These are phyloP conservation scores for Cephus cinctus DNA, from an alignment of 1,140 invertebrate species.

Conservation along the genomic window DNA sequence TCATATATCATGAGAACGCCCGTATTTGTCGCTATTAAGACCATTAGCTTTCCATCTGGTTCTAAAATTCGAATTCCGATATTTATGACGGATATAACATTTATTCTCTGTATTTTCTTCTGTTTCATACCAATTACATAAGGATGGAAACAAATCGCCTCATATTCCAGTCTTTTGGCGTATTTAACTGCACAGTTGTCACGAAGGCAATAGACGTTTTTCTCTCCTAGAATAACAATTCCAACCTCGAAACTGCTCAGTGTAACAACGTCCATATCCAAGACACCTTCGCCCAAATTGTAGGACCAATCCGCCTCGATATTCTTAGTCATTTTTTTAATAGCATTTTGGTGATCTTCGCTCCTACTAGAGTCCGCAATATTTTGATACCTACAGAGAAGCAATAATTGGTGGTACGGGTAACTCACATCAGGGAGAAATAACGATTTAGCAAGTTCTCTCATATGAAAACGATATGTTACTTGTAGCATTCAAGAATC, in stretches of 20 bases:
- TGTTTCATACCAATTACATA: slow-evolving; percentile 67
- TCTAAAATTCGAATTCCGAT: too few species aligned
- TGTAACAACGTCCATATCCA: slow-evolving; percentile 64
- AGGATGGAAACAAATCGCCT: slow-evolving; percentile 69
- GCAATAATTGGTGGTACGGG: too few species aligned
- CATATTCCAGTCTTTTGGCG: slow-evolving; percentile 80
- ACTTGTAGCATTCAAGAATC: slow-evolving; percentile 80
- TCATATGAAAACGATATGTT: slow-evolving; percentile 26
- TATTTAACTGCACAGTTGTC: slow-evolving; percentile 72
- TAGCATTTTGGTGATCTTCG: slow-evolving; percentile 40
- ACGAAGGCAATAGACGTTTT: slow-evolving; percentile 74
- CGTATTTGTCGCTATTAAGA: slow-evolving; percentile 69
- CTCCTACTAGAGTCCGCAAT: slow-evolving; percentile 60
- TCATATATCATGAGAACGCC: slow-evolving; percentile 75
- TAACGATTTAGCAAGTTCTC: background rate
- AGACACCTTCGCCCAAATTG: slow-evolving; percentile 74
- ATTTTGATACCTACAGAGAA: slow-evolving; percentile 63
- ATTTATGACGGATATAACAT: too few species aligned
- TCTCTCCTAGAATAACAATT: slow-evolving; percentile 71
- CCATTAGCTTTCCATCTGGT: slow-evolving; percentile 63
- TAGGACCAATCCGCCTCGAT: slow-evolving; percentile 71
- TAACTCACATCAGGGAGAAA: too few species aligned
- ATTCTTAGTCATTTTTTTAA: slow-evolving; percentile 37
- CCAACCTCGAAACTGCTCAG: slow-evolving; percentile 55
- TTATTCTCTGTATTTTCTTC: background rate